phyloP scores from a whole-genome alignment of 2,113 vertebrate genomes.

The Sakesphorus luctuosus region DNA sequence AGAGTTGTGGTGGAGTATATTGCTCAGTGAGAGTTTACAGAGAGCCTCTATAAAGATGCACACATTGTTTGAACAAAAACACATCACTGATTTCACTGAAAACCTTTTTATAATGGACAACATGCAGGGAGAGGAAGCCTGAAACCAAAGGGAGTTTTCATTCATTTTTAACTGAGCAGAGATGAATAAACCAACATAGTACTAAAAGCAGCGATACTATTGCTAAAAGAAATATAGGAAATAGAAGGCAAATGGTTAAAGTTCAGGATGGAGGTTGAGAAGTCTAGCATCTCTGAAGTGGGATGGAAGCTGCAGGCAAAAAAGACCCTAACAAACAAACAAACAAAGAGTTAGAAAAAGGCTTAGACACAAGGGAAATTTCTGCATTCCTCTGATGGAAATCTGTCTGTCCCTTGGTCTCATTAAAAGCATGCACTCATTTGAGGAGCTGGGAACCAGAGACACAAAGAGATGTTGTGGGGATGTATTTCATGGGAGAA shows the following conservation, averaged over 20 bases:
- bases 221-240: background rate
- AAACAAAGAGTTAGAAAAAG: background rate
- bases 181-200: background rate
- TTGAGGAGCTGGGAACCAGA: background rate
- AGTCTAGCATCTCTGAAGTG: background rate
- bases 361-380: background rate
- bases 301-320: background rate
- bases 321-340: background rate
- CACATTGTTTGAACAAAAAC: background rate
- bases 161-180: background rate
- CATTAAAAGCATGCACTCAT: background rate
- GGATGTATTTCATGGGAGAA: background rate
- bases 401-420: background rate
- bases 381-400: background rate
- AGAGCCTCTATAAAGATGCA: background rate
- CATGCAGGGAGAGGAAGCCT: background rate
- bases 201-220: background rate
- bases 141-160: background rate
- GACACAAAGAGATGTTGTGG: background rate
- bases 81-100: background rate
- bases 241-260: background rate
- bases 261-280: background rate
- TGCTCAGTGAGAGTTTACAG: background rate
- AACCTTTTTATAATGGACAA: background rate
- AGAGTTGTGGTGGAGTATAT: background rate